A percentile compares a stretch with the other conserved stretches of the same genome.
Evolutionary conservation across 2,888 invertebrate genomes (phyloP).

Genomic region (Eucera pruinosa): DNA sequence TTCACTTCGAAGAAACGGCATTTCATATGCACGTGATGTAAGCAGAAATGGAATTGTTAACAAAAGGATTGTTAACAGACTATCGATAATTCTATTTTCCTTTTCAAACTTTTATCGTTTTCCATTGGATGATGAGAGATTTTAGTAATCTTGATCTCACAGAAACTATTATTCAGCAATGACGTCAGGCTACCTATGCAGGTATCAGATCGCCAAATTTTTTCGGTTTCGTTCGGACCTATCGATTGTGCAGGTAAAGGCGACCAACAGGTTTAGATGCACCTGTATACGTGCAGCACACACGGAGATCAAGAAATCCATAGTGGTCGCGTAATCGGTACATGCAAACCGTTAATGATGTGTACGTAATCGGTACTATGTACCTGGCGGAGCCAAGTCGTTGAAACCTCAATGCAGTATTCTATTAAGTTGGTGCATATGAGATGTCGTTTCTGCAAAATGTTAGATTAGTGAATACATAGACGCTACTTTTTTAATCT

Average conservation of each 20-base stretch:
- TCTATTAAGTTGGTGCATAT: too few species aligned
- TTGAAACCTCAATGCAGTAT: slow-evolving; percentile 58
- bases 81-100: neutral
- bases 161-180: slow-evolving; percentile 62
- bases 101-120: neutral
- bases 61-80: neutral
- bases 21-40: too few species aligned
- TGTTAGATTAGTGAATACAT: too few species aligned
- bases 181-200: slow-evolving; percentile 68
- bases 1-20: too few species aligned
- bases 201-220: slow-evolving; percentile 28
- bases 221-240: slow-evolving; percentile 48
- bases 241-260: slow-evolving; percentile 55
- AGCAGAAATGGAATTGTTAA: too few species aligned
- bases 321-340: slow-evolving; percentile 11
- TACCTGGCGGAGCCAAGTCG: slow-evolving; percentile 60
- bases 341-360: too few species aligned
- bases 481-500: too few species aligned
- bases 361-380: slow-evolving; percentile 32
- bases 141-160: slow-evolving; percentile 60
- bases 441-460: too few species aligned
- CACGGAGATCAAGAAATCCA: slow-evolving; percentile 37
- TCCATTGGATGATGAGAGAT: neutral
- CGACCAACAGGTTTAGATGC: slow-evolving; percentile 50
- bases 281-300: slow-evolving; percentile 30